These are phyloP conservation scores for Bradypodion pumilum DNA, from an alignment of 2,797 vertebrate species.

Conservation along the genomic window DNA sequence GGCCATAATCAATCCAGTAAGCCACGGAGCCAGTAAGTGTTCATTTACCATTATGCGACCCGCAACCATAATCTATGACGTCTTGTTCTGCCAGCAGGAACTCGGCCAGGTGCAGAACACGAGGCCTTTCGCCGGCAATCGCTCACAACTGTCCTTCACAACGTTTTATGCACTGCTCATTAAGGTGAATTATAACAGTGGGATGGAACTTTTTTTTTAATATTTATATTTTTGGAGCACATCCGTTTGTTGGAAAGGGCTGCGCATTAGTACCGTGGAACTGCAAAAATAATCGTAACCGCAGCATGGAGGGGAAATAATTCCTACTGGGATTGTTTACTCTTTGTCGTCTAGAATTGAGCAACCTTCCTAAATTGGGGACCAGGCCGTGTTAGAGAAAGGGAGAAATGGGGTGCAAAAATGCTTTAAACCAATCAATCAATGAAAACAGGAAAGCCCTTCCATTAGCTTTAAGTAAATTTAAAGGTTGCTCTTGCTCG, in stretches of 20 bases:
- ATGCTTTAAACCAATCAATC: too few species aligned
- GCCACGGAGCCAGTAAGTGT: slow-evolving; percentile 67
- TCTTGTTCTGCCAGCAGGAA: slow-evolving; percentile 66
- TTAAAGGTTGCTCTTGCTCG: too few species aligned
- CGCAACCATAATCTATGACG: slow-evolving; percentile 61
- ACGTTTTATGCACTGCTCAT: slow-evolving; percentile 69
- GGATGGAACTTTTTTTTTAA: slow-evolving; percentile 42
- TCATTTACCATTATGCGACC: slow-evolving; percentile 77
- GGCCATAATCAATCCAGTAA: slow-evolving; percentile 72
- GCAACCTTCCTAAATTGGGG: too few species aligned
- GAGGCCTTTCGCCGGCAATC: slow-evolving; percentile 69
- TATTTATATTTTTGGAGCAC: slow-evolving; percentile 56
- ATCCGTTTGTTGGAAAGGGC: slow-evolving; percentile 43
- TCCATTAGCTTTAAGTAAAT: too few species aligned
- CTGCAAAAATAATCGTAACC: slow-evolving; percentile 5
- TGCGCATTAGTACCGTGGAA: slow-evolving; percentile 19
- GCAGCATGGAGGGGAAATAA: not conserved
- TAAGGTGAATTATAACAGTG: slow-evolving; percentile 71
- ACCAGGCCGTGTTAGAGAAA: not conserved
- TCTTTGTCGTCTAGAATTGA: too few species aligned
- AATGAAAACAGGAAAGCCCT: too few species aligned
- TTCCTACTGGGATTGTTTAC: not conserved
- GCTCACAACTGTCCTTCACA: slow-evolving; percentile 72
- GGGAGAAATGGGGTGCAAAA: too few species aligned
- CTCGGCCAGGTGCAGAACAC: slow-evolving; percentile 56